phyloP scores from a whole-genome alignment of 1,140 invertebrate genomes.

The Drosophila fuyamai region DNA sequence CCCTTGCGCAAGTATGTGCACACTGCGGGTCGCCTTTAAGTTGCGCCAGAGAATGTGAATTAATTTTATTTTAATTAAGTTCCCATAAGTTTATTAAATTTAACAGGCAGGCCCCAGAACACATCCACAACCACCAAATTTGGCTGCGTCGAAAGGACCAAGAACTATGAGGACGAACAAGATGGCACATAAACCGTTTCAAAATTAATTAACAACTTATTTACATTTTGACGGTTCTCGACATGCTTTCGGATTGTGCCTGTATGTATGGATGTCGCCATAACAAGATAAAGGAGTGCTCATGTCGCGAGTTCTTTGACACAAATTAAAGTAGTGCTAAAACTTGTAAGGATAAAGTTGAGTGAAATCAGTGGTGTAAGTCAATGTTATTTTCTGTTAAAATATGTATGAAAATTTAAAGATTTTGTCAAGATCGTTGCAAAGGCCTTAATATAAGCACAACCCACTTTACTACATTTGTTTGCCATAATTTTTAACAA shows the following conservation, averaged over 20 bases:
- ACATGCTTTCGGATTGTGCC: not conserved
- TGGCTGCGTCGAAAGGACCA: conserved; percentile 3
- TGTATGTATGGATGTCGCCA: conserved; percentile 13
- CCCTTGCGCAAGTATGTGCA: conserved; percentile 9
- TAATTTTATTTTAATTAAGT: conserved; percentile 78
- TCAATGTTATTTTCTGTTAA: too few species aligned
- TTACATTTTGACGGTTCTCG: conserved; percentile 41
- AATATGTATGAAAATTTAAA: too few species aligned
- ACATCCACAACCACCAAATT: conserved; percentile 30
- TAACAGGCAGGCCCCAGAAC: conserved; percentile 34
- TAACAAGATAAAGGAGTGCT: not conserved
- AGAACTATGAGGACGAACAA: conserved; percentile 13
- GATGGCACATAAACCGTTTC: conserved; percentile 55
- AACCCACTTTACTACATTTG: too few species aligned
- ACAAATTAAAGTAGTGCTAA: not conserved
- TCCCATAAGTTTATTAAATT: conserved; percentile 66
- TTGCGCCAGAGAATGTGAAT: conserved; percentile 52
- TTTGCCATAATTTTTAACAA: too few species aligned
- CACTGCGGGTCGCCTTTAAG: conserved; percentile 34
- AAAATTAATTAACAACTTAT: conserved; percentile 77
- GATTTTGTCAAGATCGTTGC: too few species aligned
- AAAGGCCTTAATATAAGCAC: too few species aligned
- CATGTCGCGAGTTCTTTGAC: conserved; percentile 14
- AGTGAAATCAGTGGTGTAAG: too few species aligned
- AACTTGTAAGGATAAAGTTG: not conserved